phyloP scores from a whole-genome alignment of 30 jellyfish, hydroid and myxozoan genomes.

The Chironex yamaguchii region DNA sequence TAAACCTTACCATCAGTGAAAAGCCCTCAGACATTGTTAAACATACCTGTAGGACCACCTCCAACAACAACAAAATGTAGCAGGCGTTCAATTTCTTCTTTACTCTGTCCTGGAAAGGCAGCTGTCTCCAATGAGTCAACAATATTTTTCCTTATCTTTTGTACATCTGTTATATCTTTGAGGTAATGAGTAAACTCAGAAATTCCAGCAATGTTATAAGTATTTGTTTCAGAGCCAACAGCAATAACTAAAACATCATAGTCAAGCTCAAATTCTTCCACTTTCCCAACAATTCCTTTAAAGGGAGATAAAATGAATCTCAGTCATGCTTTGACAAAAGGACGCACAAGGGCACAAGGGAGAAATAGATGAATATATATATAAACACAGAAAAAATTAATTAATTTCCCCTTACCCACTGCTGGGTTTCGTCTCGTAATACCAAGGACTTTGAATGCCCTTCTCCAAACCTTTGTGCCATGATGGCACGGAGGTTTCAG shows the following conservation, averaged over 20 bases:
- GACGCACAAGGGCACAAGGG: background rate
- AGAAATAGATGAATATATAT: background rate
- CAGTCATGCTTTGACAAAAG: background rate
- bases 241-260: slow-evolving; percentile 81
- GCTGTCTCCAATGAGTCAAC: slow-evolving; percentile 94
- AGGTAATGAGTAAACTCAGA: slow-evolving; percentile 77
- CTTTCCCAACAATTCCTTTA: slow-evolving; percentile 68
- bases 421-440: too few relatives aligned
- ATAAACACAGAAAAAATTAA: background rate
- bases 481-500: too few relatives aligned
- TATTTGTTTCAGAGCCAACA: slow-evolving; percentile 88
- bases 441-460: too few relatives aligned
- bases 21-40: too few relatives aligned
- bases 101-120: slow-evolving; percentile 87
- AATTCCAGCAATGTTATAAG: slow-evolving; percentile 78
- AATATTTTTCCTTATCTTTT: slow-evolving; percentile 75
- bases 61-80: slow-evolving; percentile 96
- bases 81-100: slow-evolving; percentile 76
- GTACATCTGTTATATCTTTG: slow-evolving; percentile 80
- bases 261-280: slow-evolving; percentile 54
- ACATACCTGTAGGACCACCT: slow-evolving; percentile 98
- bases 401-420: too few relatives aligned
- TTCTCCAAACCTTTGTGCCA: too few relatives aligned
- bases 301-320: background rate
- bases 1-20: too few relatives aligned